Evolutionary conservation across 2,888 invertebrate species (phyloP).

Genomic region (Ochropleura leucogaster): DNA sequence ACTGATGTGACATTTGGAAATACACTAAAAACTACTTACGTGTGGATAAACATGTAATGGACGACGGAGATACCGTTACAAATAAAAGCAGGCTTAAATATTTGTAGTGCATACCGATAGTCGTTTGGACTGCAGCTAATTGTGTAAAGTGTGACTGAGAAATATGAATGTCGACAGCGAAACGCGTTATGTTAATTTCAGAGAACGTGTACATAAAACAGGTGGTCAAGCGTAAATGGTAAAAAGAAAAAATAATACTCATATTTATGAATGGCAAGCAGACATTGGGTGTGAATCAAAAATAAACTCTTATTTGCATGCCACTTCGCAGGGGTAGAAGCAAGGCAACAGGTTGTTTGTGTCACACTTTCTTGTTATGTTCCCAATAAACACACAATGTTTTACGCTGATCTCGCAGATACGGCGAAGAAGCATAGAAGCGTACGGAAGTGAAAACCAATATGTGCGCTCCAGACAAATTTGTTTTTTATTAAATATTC

Average conservation of each 20-base stretch:
- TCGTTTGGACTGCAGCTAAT: conserved; percentile 53
- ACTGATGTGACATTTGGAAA: conserved; percentile 64
- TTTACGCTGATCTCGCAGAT: conserved; percentile 60
- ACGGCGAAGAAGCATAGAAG: conserved; percentile 52
- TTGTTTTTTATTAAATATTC: conserved; percentile 56
- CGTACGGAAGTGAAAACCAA: conserved; percentile 66
- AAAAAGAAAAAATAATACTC: conserved; percentile 59
- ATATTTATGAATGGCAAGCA: conserved; percentile 73
- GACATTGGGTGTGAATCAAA: conserved; percentile 68
- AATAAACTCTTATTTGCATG: conserved; percentile 66
- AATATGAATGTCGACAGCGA: conserved; percentile 58
- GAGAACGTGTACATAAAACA: conserved; percentile 64
- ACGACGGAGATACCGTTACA: conserved; percentile 21
- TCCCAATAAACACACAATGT: conserved; percentile 52
- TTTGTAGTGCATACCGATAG: conserved; percentile 41
- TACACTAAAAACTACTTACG: conserved; percentile 15
- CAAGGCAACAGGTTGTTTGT: conserved; percentile 59
- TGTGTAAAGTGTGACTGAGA: conserved; percentile 56
- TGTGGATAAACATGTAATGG: conserved; percentile 4
- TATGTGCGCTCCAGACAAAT: conserved; percentile 60
- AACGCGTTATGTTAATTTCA: conserved; percentile 68
- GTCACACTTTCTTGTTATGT: conserved; percentile 60
- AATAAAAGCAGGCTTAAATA: conserved; percentile 46
- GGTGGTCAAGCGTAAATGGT: conserved; percentile 63
- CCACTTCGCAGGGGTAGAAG: conserved; percentile 57